These are phyloP conservation scores for Oncorhynchus tshawytscha DNA, from an alignment of 2,113 vertebrate species.

Conservation along the genomic window DNA sequence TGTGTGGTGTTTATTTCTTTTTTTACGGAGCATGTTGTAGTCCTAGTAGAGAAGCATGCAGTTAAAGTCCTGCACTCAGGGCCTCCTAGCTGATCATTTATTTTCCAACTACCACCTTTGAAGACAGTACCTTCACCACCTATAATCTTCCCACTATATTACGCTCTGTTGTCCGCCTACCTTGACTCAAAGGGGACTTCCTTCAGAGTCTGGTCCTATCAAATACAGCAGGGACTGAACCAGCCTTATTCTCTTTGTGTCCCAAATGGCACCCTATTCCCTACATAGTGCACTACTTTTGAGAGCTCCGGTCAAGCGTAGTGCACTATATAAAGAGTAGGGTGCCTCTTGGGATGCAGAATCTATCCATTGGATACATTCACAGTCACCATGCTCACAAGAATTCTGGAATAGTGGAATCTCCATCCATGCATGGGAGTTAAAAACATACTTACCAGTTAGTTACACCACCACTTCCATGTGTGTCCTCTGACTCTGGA, in stretches of 20 bases:
- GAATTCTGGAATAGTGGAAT: conserved; percentile 50
- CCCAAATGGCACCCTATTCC: no score
- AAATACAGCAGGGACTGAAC: conserved; percentile 57
- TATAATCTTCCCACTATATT: conserved; percentile 44
- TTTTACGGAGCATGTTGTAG: conserved; percentile 58
- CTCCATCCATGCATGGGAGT: conserved; percentile 60
- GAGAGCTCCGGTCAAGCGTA: no score
- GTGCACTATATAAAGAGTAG: no score
- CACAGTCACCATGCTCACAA: conserved; percentile 30
- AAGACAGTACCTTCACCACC: conserved; percentile 27
- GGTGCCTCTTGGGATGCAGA: no score
- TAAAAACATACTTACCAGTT: conserved; percentile 48
- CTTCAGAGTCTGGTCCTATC: conserved; percentile 36
- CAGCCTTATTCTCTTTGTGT: conserved; percentile 48
- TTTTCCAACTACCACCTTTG: conserved; percentile 18
- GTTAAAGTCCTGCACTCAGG: conserved; percentile 64
- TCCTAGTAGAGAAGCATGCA: conserved; percentile 60
- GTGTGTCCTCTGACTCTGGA: neutral
- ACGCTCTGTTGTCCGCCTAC: conserved; percentile 44
- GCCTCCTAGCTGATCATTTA: conserved; percentile 39
- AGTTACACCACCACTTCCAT: neutral
- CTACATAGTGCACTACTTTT: no score
- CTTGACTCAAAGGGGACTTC: conserved; percentile 38
- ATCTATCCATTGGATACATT: conserved; percentile 39
- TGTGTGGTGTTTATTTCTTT: neutral